Evolutionary conservation across 2,113 vertebrate species (phyloP).

Genomic region (Bos indicus): DNA sequence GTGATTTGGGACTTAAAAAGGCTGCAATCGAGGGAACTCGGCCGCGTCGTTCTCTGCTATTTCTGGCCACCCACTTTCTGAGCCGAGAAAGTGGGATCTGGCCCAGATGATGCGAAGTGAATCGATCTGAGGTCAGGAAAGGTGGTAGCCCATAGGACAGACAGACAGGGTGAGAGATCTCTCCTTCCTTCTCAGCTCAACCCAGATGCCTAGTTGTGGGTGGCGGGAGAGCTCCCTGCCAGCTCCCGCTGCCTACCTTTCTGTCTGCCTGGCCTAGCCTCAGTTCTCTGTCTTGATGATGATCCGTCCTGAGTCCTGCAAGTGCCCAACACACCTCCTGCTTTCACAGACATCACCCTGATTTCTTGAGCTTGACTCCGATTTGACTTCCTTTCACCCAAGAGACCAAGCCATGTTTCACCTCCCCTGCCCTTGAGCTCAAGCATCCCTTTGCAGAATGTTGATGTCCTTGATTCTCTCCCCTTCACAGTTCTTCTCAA

Average conservation of each 20-base stretch:
- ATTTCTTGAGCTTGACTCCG: background rate
- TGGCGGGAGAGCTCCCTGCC: too few species aligned
- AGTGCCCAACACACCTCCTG: fast-evolving
- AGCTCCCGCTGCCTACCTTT: background rate
- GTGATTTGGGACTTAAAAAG: slow-evolving; percentile 57
- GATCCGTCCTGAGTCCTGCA: background rate
- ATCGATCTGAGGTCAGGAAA: slow-evolving; percentile 23
- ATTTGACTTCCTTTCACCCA: background rate
- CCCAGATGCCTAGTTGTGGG: background rate
- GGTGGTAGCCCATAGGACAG: background rate
- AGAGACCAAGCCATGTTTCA: background rate
- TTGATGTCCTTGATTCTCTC: background rate
- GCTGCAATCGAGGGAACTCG: slow-evolving; percentile 11
- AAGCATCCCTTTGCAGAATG: background rate
- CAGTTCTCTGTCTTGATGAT: background rate
- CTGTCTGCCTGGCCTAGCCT: background rate
- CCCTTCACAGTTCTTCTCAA: background rate
- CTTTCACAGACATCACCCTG: background rate
- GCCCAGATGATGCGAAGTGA: background rate
- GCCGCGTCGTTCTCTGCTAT: background rate
- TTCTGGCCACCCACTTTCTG: slow-evolving; percentile 59
- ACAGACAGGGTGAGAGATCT: background rate
- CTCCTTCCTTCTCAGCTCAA: background rate
- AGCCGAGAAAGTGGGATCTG: background rate
- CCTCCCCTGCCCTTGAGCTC: background rate